phyloP scores from a whole-genome alignment of 2,113 vertebrate species.

The Ictalurus furcatus region DNA sequence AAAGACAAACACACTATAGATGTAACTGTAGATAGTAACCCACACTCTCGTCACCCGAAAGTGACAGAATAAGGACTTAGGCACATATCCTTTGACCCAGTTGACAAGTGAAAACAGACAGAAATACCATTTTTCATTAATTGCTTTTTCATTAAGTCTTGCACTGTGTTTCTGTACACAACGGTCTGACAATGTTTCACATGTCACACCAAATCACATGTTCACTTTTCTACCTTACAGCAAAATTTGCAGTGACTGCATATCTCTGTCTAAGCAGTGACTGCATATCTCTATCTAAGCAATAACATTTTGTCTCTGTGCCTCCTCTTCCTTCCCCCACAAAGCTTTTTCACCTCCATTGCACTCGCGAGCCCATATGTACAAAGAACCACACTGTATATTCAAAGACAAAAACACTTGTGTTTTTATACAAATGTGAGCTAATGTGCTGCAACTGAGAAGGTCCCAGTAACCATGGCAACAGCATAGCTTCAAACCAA shows the following conservation, averaged over 20 bases:
- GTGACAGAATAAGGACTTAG: not conserved
- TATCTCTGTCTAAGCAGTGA: not conserved
- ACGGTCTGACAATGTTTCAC: not conserved
- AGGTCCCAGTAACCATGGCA: conserved; percentile 56
- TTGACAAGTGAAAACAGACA: not conserved
- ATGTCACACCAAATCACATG: not conserved
- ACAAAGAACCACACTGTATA: not conserved
- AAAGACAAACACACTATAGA: not conserved
- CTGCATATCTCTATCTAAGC: not conserved
- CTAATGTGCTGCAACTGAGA: conserved; percentile 43
- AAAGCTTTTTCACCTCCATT: not conserved
- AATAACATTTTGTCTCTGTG: not conserved
- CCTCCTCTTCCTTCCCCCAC: too few relatives aligned
- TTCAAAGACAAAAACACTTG: not conserved
- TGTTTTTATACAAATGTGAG: conserved; percentile 55
- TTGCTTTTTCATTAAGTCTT: not conserved
- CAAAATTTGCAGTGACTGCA: not conserved
- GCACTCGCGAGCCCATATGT: not conserved
- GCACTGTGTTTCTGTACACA: too few relatives aligned
- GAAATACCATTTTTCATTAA: not conserved
- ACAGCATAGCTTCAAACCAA: conserved; percentile 50
- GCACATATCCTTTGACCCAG: not conserved
- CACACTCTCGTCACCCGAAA: not conserved
- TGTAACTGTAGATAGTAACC: not conserved
- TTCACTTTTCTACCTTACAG: not conserved